Evolutionary conservation across 1,140 invertebrate species (phyloP), one percentile per base, ranked within the genome.

Genomic region (Sycophaga agraensis): DNA sequence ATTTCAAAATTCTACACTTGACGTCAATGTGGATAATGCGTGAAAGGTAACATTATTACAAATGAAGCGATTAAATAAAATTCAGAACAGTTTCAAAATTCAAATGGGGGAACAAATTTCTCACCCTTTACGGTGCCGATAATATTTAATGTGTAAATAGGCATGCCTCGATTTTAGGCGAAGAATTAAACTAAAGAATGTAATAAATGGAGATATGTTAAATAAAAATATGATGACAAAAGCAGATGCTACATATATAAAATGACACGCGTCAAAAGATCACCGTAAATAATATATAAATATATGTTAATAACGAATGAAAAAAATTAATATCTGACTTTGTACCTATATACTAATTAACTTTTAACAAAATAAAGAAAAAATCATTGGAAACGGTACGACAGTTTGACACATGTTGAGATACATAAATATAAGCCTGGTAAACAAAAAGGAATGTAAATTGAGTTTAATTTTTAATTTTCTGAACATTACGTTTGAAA

Each of bases 291-390:
- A 70, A 73, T 68, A 71, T 66, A 69, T 70, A 65, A 65, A 60
- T 66, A 70, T 68, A 68, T 59, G 68, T 66, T 66, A 46, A 66
- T 67, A 65, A 65, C 46, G 37, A 68, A 67, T 58, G 58, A 68
- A 70, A 73, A n/a, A 68, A 75, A 75, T 75, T 72, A 74, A 76
- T 76, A 75, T 74, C 70, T 69, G 70, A 75, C 74, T 78, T 78
- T 78, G 73, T 77, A 78, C 73, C 72, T 77, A 77, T 78, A 73
- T 73, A 75, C 66, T 72, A 73, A 72, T 75, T 73, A 75, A 66
- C 63, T 70, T 71, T 76, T 70, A 72, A 70, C 59, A 68, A 64
- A 64, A 67, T 58, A 65, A 59, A 63, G 31, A 55, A 31, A 48
- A 67, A 53, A 53, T 26, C 42, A 63, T 26, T 42, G 21, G 46